Base-by-base conservation (phyloP, 2,113 vertebrate genomes). In the Chloropsis cyanopogon region DNA sequence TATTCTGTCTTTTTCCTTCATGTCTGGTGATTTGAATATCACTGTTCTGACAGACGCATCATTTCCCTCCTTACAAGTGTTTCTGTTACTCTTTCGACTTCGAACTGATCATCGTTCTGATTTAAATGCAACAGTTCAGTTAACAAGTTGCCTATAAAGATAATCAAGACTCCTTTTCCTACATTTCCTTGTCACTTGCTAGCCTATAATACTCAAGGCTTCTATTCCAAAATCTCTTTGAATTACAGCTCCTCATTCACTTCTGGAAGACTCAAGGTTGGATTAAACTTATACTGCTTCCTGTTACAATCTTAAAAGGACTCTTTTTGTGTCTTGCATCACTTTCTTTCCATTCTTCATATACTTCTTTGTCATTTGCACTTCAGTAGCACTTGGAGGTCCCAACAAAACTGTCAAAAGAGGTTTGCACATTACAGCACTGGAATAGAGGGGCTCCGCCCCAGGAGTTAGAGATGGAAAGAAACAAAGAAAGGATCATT, bases 71-170 rank as follows among this genome's bases (percentile, higher is more conserved):
- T 65, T 60, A 31, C 49, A 90, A 86, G 47, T 31, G 53, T 77
- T 94, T 59, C 70, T 81, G 14, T 57, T 87, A n/a, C 50, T 71
- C 46, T 53, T 91, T 79, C 3, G 33, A 46, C 56, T 92, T 57
- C 23, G 3, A 88, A 64, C 47, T 61, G 64, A 95, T 82, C 82
- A 83, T 46, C 20, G 12, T 69, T 87, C 81, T 70, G 76, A 94
- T 86, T 95, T 76, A 85, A 92, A 93, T 84, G 66, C 77, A 95
- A 66, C 12, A 57, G 61, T 92, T 88, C 81, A 57, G 53, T 78
- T 64, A 94, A 76, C 17, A 81, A 79, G 53, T 63, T 78, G 59
- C 49, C 63, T 59, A 72, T 82, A 95, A 90, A 85, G 46, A 84
- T 89, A 91, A 78, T 63, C 86, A 81, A 57, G 70, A 23, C 25